phyloP scores from a whole-genome alignment of 2,797 vertebrate species.

The Nannoperca obscura region DNA sequence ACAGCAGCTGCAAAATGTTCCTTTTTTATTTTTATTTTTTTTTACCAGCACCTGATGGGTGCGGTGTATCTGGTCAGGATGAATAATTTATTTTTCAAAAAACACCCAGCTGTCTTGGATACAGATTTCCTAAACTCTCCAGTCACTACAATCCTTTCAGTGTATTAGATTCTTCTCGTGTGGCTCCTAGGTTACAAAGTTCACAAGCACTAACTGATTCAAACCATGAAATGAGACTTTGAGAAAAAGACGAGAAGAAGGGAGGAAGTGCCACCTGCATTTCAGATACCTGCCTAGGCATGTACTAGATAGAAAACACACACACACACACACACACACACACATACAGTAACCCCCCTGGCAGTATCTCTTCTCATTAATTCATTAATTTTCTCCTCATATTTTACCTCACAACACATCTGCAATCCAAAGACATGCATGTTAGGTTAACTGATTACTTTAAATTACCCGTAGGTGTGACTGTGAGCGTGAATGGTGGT shows the following conservation, averaged over 20 bases:
- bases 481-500: too few species aligned
- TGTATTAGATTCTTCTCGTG: constrained; percentile 30
- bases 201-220: constrained; percentile 23
- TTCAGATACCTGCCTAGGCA: constrained; percentile 27
- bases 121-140: constrained; percentile 36
- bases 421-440: too few species aligned
- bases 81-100: constrained; percentile 17
- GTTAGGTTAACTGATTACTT: too few species aligned
- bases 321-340: not conserved
- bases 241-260: not conserved
- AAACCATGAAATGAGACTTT: constrained; percentile 25
- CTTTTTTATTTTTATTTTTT: not conserved
- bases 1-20: constrained; percentile 37
- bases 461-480: too few species aligned
- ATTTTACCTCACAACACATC: not conserved
- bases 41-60: constrained; percentile 31
- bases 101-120: constrained; percentile 31
- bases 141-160: constrained; percentile 38
- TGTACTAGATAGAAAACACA: constrained; percentile 28
- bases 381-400: not conserved
- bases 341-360: not conserved
- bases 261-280: constrained; percentile 18
- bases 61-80: constrained; percentile 2
- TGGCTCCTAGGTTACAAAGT: constrained; percentile 46
- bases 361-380: constrained; percentile 5